These are phyloP conservation scores for Pimpla rufipes DNA, from an alignment of 2,888 invertebrate species.

Conservation along the genomic window DNA sequence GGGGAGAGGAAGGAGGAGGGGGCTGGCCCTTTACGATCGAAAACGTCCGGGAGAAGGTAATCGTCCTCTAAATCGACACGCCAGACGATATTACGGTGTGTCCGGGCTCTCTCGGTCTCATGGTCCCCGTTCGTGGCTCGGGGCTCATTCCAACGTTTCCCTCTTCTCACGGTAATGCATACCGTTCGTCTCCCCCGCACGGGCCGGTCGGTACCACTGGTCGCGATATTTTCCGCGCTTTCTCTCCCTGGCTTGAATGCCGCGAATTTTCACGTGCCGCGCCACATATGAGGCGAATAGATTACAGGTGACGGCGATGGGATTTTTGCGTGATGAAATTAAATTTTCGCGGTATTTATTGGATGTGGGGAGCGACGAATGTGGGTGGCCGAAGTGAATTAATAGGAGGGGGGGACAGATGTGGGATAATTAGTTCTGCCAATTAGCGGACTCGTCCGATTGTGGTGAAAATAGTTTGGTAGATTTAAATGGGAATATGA, in stretches of 20 bases:
- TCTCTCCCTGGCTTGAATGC: not conserved
- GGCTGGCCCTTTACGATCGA: conserved; percentile 56
- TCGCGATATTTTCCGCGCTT: conserved; percentile 18
- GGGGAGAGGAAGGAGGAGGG: conserved; percentile 6
- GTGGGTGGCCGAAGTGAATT: not conserved
- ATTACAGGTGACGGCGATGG: not conserved
- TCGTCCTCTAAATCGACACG: conserved; percentile 50
- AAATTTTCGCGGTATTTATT: not conserved
- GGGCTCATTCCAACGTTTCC: not conserved
- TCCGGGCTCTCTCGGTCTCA: conserved; percentile 21
- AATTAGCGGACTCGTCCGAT: not conserved
- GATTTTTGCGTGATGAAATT: not conserved
- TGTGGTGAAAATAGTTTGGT: no score
- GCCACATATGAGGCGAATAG: not conserved
- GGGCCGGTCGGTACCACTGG: conserved; percentile 6
- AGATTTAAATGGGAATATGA: no score
- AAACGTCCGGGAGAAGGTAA: conserved; percentile 40
- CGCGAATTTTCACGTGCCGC: not conserved
- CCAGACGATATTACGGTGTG: conserved; percentile 50
- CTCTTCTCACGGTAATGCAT: conserved; percentile 23
- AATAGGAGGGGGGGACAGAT: not conserved
- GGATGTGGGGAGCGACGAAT: not conserved
- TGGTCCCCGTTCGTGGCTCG: not conserved
- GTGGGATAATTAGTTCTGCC: not conserved
- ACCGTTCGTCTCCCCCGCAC: conserved; percentile 18